A percentile compares a stretch with the other conserved stretches of the same genome.
Evolutionary conservation across 2,888 invertebrate species (phyloP).

Genomic region (Pandemis cinnamomeana): DNA sequence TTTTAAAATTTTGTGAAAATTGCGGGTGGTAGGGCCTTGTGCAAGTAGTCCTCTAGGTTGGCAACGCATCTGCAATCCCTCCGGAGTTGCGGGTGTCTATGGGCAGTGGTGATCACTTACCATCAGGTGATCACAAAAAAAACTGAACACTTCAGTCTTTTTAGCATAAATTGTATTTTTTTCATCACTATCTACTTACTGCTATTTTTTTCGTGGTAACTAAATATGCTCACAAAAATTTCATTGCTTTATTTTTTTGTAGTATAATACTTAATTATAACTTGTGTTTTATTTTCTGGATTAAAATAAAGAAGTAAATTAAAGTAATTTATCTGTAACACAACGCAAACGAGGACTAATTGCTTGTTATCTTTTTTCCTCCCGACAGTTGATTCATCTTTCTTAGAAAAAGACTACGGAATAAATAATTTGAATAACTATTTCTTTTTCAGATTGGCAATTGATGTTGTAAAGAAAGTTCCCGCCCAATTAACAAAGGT

Average conservation of each 20-base stretch:
- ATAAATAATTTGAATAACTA: neutral
- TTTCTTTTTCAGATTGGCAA: conserved; percentile 28
- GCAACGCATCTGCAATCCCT: too few species aligned
- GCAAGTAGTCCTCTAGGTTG: too few species aligned
- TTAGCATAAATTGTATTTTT: too few species aligned
- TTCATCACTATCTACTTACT: too few species aligned
- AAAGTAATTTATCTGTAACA: neutral
- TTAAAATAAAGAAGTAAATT: neutral
- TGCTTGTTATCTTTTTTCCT: neutral
- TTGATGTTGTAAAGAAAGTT: conserved; percentile 27
- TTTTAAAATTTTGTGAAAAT: neutral
- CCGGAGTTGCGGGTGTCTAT: too few species aligned
- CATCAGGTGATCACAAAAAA: too few species aligned
- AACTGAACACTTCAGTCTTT: too few species aligned
- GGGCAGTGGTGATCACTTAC: too few species aligned
- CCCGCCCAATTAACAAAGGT: conserved; percentile 28
- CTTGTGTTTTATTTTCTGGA: neutral
- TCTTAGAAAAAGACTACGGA: neutral
- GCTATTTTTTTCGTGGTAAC: too few species aligned
- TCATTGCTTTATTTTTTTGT: neutral
- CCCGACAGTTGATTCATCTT: conserved; percentile 7
- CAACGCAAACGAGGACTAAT: conserved; percentile 1
- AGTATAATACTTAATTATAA: neutral
- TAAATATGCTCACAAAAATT: neutral
- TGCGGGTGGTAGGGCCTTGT: too few species aligned